Percentiles rank a stretch among this genome's conserved stretches.
phyloP scores from a whole-genome alignment of 2,113 vertebrate genomes.

The Perognathus longimembris region DNA sequence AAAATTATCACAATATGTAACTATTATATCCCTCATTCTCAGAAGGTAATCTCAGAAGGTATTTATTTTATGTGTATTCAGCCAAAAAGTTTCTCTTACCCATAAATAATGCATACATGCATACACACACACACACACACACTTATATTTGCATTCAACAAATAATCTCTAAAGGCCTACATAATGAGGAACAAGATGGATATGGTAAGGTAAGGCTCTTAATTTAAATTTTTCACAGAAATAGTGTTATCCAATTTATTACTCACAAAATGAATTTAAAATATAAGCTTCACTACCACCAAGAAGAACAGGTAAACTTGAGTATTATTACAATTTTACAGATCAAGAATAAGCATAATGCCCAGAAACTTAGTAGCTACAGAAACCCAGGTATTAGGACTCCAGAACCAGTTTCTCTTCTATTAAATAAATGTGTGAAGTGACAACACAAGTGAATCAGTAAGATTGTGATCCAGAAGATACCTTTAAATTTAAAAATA shows the following conservation, averaged over 20 bases:
- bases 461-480: slow-evolving; percentile 1
- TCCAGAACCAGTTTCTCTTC: not conserved
- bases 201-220: not conserved
- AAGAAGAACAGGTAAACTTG: not conserved
- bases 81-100: not conserved
- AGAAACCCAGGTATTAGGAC: not conserved
- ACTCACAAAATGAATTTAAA: slow-evolving; percentile 31
- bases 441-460: slow-evolving; percentile 16
- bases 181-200: slow-evolving; percentile 2
- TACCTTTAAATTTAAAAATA: slow-evolving; percentile 42
- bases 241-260: slow-evolving; percentile 5
- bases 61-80: slow-evolving; percentile 11
- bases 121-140: not conserved
- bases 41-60: not conserved
- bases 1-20: not conserved
- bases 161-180: not conserved
- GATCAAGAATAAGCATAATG: not conserved
- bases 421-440: slow-evolving; percentile 2
- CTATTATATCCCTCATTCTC: not conserved
- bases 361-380: not conserved
- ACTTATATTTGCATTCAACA: not conserved
- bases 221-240: slow-evolving; percentile 44
- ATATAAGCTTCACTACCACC: not conserved
- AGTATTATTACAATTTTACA: not conserved
- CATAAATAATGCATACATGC: not conserved